Evolutionary conservation across 2,797 vertebrate species (phyloP), one percentile per base, ranked within the genome.

Genomic region (Myripristis jacobus): DNA sequence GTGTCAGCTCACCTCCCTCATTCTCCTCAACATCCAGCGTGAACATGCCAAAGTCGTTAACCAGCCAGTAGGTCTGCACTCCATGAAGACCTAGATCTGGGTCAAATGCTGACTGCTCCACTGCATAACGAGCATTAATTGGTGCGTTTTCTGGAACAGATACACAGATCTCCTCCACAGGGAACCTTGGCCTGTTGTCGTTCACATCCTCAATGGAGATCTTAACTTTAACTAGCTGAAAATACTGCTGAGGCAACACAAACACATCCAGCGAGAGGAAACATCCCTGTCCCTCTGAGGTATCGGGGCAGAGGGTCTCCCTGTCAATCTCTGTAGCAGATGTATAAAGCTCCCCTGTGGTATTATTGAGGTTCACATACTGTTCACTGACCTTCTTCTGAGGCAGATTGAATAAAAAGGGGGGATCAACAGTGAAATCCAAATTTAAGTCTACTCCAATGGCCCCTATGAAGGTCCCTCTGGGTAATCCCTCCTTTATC

Each of bases 21-120:
- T 97, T 98, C 90, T 98, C 96, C 80, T 99, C 97, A 68, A 98
- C 97, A 0, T 98, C 97, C 90, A 99, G 77, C 3, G 98, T 97
- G 89, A 99, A 99, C 86, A 96, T 89, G 9, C 95, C 95, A 1
- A 96, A 97, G 87, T 98, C 95, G 43, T 98, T 97, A 70, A 92
- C 93, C 46, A 99, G 92, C 89, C 96, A 97, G 84, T 99, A 99
- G 10, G 96, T 99, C 91, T 99, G 97, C 16, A 99, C 96, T 1
- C 96, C 91, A 0, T 98, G 91, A 6, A 89, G 84, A 36, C 96
- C 97, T 59, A 95, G 63, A 47, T 99, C 98, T 0, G 96, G 96
- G 89, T 99, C 98, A 24, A 95, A 80, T 0, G 98, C 98, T 0
- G 97, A 96, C 52, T 97, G 98, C 82, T 99, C 98, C 11, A 99